Evolutionary conservation across 2,113 vertebrate genomes (phyloP), one percentile per base, ranked within the genome.

Genomic region (Alaudala cheleensis): DNA sequence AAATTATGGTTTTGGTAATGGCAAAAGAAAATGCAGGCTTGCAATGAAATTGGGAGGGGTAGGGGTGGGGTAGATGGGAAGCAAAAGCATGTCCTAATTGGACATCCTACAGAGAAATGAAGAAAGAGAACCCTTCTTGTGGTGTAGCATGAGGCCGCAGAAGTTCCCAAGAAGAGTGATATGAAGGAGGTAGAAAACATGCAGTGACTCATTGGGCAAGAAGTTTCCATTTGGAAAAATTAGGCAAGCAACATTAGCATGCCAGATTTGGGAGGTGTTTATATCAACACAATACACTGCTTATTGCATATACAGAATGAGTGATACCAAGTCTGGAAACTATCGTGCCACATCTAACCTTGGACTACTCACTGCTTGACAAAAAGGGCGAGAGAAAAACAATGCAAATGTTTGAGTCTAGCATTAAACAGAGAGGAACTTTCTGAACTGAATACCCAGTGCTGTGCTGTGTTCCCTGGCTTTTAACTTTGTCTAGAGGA

Each of bases 211-310:
- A 92, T 11, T 70, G 66, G 34, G 29, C 23, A 91, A 92, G 66
- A 42, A 93, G 81, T 81, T 95, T 97, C 61, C 65, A 61, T 84
- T 81, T 91, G 87, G 54, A 94, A 95, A 95, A 85, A 76, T 47
- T 77, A 77, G 24, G 65, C 91, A 95, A 89, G 81, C 87, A 89
- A 64, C 34, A 89, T 65, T 89, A 82, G 34, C 37, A 28, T 0
- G 10, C 34, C 47, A 91, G 53, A 42, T 60, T 49, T 69, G 39
- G 28, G 20, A 65, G 29, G 45, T 94, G 70, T 92, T 95, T 89
- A 69, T 65, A 95, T 76, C 65, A 87, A 61, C 65, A 92, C 20
- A 76, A 37, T 61, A 25, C 44, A 39, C 25, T 21, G 8, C 40
- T 91, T 93, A 91, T 89, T 89, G 50, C 53, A 65, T 71, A 57